Percentiles rank a stretch among this genome's conserved stretches.
phyloP scores from a whole-genome alignment of 2,888 invertebrate genomes.

The Drosophila rellima region DNA sequence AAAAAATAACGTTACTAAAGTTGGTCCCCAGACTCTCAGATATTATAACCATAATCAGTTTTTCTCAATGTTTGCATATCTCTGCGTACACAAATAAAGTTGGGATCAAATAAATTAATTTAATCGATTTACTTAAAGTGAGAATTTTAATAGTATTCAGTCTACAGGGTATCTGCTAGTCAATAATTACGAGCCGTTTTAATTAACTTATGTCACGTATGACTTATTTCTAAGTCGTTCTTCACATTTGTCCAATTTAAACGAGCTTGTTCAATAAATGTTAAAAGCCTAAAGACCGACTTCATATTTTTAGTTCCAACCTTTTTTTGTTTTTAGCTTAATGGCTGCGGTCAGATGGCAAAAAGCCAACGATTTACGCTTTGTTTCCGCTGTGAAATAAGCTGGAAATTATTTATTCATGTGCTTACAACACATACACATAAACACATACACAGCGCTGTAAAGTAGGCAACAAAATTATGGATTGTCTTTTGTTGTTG shows the following conservation, averaged over 20 bases:
- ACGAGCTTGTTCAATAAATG: not conserved
- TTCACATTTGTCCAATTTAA: slow-evolving; percentile 10
- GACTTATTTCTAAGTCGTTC: not conserved
- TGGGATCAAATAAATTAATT: too few species aligned
- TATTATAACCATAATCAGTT: too few species aligned
- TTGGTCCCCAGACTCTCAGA: too few species aligned
- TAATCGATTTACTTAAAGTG: too few species aligned
- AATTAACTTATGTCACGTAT: not conserved
- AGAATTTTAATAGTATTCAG: too few species aligned
- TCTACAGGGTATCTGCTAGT: not conserved
- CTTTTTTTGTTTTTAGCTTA: slow-evolving; percentile 43
- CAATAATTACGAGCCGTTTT: not conserved
- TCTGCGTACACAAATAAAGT: not conserved
- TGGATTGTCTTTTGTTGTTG: slow-evolving; percentile 43
- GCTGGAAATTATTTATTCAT: slow-evolving; percentile 70
- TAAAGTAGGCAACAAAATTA: slow-evolving; percentile 39
- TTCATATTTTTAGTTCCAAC: not conserved
- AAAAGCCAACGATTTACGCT: slow-evolving; percentile 41
- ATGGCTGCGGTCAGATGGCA: slow-evolving; percentile 69
- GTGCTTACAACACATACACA: slow-evolving; percentile 26
- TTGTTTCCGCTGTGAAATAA: slow-evolving; percentile 31
- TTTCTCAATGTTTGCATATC: too few species aligned
- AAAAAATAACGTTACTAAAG: too few species aligned
- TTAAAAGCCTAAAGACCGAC: slow-evolving; percentile 9
- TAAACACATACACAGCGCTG: slow-evolving; percentile 5